phyloP scores from a whole-genome alignment of 2,113 vertebrate genomes.

The Hiodon alosoides region DNA sequence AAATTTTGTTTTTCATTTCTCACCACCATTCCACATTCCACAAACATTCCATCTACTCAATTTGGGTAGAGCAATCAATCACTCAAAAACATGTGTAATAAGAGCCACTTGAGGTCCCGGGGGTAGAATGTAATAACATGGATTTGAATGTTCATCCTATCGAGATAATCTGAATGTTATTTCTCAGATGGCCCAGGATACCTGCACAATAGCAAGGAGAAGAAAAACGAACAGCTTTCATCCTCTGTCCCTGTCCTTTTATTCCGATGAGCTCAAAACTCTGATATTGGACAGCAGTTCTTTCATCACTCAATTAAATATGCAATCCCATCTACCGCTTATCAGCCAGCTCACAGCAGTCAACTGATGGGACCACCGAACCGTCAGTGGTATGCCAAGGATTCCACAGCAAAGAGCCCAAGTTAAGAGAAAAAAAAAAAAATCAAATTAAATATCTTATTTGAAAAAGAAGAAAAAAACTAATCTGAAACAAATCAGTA shows the following conservation, averaged over 20 bases:
- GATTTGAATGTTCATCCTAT: constrained; percentile 9
- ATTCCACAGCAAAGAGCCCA: constrained; percentile 33
- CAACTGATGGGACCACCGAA: constrained; percentile 21
- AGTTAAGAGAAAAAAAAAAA: neutral
- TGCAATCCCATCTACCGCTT: constrained; percentile 28
- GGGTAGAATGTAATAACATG: neutral
- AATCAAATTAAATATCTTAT: constrained; percentile 29
- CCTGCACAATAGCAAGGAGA: constrained; percentile 11
- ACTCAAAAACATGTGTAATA: neutral
- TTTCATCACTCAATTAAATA: constrained; percentile 37
- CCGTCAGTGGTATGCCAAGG: constrained; percentile 25
- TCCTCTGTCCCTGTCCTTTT: constrained; percentile 5
- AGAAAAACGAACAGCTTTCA: constrained; percentile 22
- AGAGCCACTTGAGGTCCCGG: neutral
- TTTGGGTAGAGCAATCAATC: too few relatives aligned
- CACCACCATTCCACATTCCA: too few relatives aligned
- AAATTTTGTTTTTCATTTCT: too few relatives aligned
- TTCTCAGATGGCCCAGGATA: constrained; percentile 10
- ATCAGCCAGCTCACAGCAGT: constrained; percentile 24
- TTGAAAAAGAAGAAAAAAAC: constrained; percentile 39
- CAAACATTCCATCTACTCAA: too few relatives aligned
- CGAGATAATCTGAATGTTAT: constrained; percentile 18
- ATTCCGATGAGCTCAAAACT: constrained; percentile 20
- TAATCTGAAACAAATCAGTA: constrained; percentile 24
- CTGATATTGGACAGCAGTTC: constrained; percentile 27